phyloP scores from a whole-genome alignment of 2,888 invertebrate species.

The Petrolisthes cinctipes region DNA sequence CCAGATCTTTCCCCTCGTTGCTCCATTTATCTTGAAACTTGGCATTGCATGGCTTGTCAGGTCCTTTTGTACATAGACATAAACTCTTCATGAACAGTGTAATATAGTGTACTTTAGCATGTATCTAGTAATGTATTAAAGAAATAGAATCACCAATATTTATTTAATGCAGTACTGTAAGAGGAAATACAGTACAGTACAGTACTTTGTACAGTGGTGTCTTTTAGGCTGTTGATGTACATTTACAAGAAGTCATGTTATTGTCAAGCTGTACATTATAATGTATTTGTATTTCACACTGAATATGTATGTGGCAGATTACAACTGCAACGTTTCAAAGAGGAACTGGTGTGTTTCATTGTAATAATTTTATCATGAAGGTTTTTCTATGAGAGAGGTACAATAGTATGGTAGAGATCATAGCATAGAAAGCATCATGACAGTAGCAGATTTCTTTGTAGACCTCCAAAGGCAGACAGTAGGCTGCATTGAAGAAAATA shows the following conservation, averaged over 20 bases:
- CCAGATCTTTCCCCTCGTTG: too few relatives aligned
- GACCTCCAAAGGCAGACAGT: too few relatives aligned
- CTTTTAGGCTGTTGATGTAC: not conserved
- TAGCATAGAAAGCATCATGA: too few relatives aligned
- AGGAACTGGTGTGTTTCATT: not conserved
- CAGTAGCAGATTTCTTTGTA: too few relatives aligned
- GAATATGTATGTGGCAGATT: not conserved
- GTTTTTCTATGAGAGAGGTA: too few relatives aligned
- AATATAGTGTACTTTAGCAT: constrained; percentile 21
- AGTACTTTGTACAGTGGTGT: not conserved
- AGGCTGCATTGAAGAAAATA: too few relatives aligned
- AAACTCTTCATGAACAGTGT: constrained; percentile 8
- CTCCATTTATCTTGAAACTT: not conserved
- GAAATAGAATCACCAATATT: constrained; percentile 6
- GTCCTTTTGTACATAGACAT: not conserved
- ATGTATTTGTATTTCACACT: not conserved
- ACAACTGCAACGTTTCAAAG: not conserved
- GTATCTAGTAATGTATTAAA: constrained; percentile 18
- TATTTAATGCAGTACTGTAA: not conserved
- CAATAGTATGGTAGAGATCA: too few relatives aligned
- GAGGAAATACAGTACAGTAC: not conserved
- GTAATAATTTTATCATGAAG: too few relatives aligned
- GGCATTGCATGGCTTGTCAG: not conserved
- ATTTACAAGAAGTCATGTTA: not conserved
- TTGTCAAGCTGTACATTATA: not conserved